These are phyloP conservation scores for Atherinomorus stipes DNA, from an alignment of 2,113 vertebrate genomes.

Conservation along the genomic window DNA sequence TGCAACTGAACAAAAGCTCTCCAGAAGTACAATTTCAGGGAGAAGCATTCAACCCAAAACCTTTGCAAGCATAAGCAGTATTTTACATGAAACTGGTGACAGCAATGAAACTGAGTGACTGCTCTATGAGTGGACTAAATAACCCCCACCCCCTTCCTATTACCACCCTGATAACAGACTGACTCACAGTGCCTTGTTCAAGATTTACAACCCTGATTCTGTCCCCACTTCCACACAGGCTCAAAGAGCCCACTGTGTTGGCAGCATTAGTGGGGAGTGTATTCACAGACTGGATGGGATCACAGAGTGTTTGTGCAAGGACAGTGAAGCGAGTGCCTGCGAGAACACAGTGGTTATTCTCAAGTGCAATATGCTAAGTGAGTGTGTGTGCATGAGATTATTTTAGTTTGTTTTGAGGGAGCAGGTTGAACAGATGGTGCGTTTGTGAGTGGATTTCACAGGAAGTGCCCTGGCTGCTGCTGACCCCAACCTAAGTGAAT, in stretches of 20 bases:
- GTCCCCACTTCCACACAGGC: constrained; percentile 9
- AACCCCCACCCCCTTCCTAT: constrained; percentile 31
- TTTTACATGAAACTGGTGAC: constrained; percentile 19
- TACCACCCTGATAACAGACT: constrained; percentile 64
- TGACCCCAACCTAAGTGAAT: background rate
- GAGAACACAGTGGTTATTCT: constrained; percentile 58
- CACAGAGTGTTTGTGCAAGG: constrained; percentile 49
- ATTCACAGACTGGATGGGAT: constrained; percentile 51
- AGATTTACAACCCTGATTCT: constrained; percentile 63
- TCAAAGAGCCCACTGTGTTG: constrained; percentile 76
- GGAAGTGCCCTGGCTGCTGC: constrained; percentile 30
- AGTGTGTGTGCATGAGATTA: constrained; percentile 61
- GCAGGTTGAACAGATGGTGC: constrained; percentile 47
- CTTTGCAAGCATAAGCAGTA: too few relatives aligned
- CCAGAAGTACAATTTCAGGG: background rate
- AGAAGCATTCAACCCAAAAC: background rate
- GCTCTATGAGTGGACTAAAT: constrained; percentile 35
- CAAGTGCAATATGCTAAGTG: constrained; percentile 69
- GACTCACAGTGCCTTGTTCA: constrained; percentile 54
- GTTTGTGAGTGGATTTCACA: constrained; percentile 24
- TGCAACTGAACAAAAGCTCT: background rate
- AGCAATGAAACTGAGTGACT: constrained; percentile 35
- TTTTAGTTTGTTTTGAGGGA: constrained; percentile 53
- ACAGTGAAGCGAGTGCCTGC: constrained; percentile 53
- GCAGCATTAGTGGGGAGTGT: constrained; percentile 29